These are phyloP conservation scores for Rousettus madagascariensis DNA, from an alignment of 2,797 vertebrate species.

Conservation along the genomic window DNA sequence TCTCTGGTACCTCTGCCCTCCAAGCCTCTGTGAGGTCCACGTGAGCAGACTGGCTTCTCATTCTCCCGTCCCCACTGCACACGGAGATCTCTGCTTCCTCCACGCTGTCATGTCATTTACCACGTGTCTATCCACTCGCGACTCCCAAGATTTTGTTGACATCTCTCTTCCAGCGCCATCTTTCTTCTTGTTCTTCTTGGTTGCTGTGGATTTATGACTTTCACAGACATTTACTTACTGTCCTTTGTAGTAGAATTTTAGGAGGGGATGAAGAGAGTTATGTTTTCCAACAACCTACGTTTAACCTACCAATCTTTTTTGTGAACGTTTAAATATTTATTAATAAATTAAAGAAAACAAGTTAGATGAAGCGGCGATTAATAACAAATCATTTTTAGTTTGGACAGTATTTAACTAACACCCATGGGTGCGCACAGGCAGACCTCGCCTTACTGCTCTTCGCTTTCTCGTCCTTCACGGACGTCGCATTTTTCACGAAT, in stretches of 20 bases:
- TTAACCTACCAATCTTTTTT: neutral
- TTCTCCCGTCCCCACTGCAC: accelerated
- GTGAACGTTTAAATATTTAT: neutral
- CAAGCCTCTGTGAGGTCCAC: neutral
- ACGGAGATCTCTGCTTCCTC: neutral
- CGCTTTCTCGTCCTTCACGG: no score
- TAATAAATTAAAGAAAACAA: neutral
- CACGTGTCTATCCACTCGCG: neutral
- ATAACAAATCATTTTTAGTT: neutral
- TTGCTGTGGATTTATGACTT: neutral
- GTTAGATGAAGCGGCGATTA: neutral
- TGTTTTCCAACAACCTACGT: neutral
- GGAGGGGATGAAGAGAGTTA: neutral
- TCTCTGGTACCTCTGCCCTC: neutral
- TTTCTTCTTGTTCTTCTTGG: neutral
- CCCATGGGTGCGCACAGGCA: neutral
- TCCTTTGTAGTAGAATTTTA: neutral
- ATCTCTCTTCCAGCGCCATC: neutral
- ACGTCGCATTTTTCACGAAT: no score
- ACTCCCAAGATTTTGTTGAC: neutral
- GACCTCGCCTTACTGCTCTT: no score
- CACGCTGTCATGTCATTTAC: accelerated
- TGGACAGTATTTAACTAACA: neutral
- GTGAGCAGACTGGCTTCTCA: neutral
- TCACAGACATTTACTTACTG: neutral